A percentile compares a stretch with the other conserved stretches of the same genome.
These are phyloP conservation scores for Drosophila cognata DNA, from an alignment of 2,888 invertebrate genomes.

Conservation along the genomic window DNA sequence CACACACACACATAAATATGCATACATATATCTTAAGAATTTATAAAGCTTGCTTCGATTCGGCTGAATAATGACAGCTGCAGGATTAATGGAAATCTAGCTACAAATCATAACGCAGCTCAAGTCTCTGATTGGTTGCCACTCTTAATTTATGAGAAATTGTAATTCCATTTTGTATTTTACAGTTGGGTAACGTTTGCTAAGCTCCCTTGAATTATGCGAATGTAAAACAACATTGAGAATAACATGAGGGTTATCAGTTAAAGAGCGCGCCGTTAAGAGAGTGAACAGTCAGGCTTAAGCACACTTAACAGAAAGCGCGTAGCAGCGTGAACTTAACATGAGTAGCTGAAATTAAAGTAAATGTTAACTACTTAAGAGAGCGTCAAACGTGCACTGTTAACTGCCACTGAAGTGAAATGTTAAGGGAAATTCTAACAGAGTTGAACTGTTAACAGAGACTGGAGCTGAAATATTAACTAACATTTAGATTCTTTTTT, in stretches of 20 bases:
- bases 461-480: background rate
- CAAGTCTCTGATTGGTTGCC: constrained; percentile 43
- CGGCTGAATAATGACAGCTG: constrained; percentile 24
- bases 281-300: background rate
- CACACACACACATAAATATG: background rate
- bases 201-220: constrained; percentile 32
- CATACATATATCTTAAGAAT: background rate
- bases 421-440: background rate
- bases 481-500: background rate
- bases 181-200: constrained; percentile 3
- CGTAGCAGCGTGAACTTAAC: background rate
- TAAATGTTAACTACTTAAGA: constrained; percentile 9
- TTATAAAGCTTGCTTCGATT: background rate
- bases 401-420: background rate
- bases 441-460: background rate
- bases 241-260: constrained; percentile 14
- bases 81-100: constrained; percentile 40
- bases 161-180: constrained; percentile 16
- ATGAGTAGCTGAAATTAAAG: background rate
- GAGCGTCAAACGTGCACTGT: constrained; percentile 19
- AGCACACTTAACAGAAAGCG: constrained; percentile 10
- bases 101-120: constrained; percentile 39
- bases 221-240: background rate
- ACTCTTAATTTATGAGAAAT: constrained; percentile 30
- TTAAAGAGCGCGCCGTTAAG: constrained; percentile 25